phyloP scores from a whole-genome alignment of 2,888 invertebrate genomes.

The Axea sp. region DNA sequence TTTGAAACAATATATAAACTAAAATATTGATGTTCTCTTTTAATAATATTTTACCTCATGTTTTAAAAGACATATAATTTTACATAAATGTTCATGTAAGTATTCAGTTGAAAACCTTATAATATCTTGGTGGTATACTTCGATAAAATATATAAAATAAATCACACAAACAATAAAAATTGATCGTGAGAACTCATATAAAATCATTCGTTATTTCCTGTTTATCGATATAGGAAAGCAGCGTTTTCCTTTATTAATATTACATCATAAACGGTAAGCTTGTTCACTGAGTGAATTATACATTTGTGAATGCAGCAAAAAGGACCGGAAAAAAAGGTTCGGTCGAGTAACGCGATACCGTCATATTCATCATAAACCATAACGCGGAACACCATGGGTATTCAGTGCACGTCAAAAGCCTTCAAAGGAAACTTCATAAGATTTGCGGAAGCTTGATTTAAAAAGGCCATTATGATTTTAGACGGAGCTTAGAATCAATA shows the following conservation, averaged over 20 bases:
- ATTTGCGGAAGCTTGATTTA: slow-evolving; percentile 70
- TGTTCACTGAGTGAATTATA: slow-evolving; percentile 51
- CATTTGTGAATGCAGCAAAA: slow-evolving; percentile 43
- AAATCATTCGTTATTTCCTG: slow-evolving; percentile 27
- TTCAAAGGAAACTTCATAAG: slow-evolving; percentile 72
- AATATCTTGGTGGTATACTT: no score
- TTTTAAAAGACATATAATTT: no score
- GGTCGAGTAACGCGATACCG: slow-evolving; percentile 71
- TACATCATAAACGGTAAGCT: slow-evolving; percentile 38
- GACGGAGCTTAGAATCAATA: slow-evolving; percentile 62
- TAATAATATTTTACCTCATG: no score
- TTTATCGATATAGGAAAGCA: slow-evolving; percentile 39
- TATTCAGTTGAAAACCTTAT: no score
- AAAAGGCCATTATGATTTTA: slow-evolving; percentile 69
- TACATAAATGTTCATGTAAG: no score
- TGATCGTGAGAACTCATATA: slow-evolving; percentile 44
- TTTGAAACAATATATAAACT: no score
- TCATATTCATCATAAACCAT: slow-evolving; percentile 76
- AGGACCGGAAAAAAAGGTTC: slow-evolving; percentile 42
- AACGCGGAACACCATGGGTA: slow-evolving; percentile 72
- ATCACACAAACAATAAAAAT: background rate
- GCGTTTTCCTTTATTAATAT: slow-evolving; percentile 56
- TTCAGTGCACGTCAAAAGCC: slow-evolving; percentile 73
- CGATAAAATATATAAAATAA: background rate
- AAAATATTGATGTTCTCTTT: no score